Evolutionary conservation across 2,797 vertebrate species (phyloP), one percentile per base, ranked within the genome.

Genomic region (Spinus olivaceus): DNA sequence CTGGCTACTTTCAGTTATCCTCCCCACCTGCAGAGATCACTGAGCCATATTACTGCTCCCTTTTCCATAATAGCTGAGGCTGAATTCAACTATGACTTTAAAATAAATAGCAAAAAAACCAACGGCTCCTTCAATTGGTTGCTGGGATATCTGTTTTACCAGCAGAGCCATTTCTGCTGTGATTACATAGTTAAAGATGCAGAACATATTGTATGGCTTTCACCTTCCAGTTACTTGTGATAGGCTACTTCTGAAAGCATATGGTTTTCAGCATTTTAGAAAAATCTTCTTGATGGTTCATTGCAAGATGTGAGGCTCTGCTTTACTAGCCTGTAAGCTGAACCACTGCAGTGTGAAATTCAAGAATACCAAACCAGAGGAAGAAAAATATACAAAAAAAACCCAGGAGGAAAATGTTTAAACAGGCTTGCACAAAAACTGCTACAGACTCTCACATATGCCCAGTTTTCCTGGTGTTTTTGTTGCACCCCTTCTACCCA

Each of bases 261-360:
- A 76, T 27, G 25, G 20, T 47, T 79, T 86, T 76, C 18, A 74
- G 44, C 70, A 56, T 81, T 88, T 92, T 46, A 93, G 46, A 88
- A 76, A 42, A 56, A 42, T 83, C n/a, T 41, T 74, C 80, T 50
- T 59, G 41, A 47, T 81, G 25, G 33, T 44, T 47, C 7, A 5
- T 32, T 50, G 72, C 82, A 88, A 42, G 49, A 77, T 49, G 14
- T 2, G 6, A 94, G 53, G 70, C 59, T 65, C 8, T 39, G 39
- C 59, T 70, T 81, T 49, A 57, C 39, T 46, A 84, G 28, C 13
- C 30, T 56, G 27, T 24, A 73, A 88, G n/a, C 77, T 87, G 22
- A 53, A 66, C 25, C 51, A 81, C 37, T 42, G 41, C 17, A 51
- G 33, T 64, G 24, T 18, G 14, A 44, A 65, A 51, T 50, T 74